Evolutionary conservation across 2,888 invertebrate genomes (phyloP), one percentile per base, ranked within the genome.

Genomic region (Melikaiella ostensackeni): DNA sequence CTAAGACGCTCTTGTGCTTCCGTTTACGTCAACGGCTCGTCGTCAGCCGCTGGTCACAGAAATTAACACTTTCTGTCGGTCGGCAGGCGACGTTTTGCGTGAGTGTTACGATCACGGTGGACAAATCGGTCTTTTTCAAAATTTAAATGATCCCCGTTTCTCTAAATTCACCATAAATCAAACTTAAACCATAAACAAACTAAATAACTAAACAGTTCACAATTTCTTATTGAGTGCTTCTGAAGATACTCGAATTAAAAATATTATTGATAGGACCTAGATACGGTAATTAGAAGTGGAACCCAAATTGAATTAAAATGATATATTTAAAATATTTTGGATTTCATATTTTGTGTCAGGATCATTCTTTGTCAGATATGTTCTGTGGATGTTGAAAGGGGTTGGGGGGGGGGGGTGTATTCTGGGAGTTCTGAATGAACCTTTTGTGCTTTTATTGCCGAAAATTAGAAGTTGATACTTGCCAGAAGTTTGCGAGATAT

Each of bases 21-120:
- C 75, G 80, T 63, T 79, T 80, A n/a, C 73, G 81, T 13, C 81
- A 78, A 38, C 79, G 79, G 42, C 61, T 81, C 42, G 42, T 81
- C 73, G 74, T 79, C 19, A 75, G 75, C 21, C 66, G 76, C n/a
- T 76, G 62, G 16, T 75, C 79, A 33, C 21, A 80, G 30, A 42
- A 74, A 42, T 61, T 74, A 70, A 76, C 13, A 42, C 77, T 62
- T 74, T 75, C 33, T 80, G 76, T 75, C 79, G 77, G 77, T 77
- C 80, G 27, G 38, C 42, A 42, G 27, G 38, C 66, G 75, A 76
- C 76, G 64, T 70, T 42, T 79, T 50, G 76, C 79, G 80, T 82
- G 79, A 82, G 80, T 82, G 50, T 13, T 24, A 27, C 50, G 11
- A 70, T 50, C 6, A 30, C 50, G 50, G 19, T 70, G 70, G 70